phyloP scores from a whole-genome alignment of 2,113 vertebrate genomes.

The Brachionichthys hirsutus region DNA sequence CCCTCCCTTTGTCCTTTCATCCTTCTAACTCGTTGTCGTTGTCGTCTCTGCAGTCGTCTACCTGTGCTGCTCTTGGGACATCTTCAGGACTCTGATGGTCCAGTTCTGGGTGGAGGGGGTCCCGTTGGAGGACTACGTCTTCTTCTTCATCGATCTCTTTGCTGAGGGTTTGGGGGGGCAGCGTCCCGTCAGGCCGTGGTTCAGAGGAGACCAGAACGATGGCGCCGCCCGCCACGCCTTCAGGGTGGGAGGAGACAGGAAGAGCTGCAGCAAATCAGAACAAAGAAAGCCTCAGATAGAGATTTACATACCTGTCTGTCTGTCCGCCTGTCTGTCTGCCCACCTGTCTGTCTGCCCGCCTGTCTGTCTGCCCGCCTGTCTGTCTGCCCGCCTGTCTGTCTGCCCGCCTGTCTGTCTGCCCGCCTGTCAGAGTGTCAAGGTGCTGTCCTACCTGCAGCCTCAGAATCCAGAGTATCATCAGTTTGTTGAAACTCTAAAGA shows the following conservation, averaged over 20 bases:
- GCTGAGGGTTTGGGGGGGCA: constrained; percentile 78
- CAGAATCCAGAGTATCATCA: constrained; percentile 78
- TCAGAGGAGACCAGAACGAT: constrained; percentile 80
- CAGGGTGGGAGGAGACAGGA: constrained; percentile 70
- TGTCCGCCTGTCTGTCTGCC: background rate
- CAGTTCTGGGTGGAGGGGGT: constrained; percentile 76
- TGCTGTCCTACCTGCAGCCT: constrained; percentile 84
- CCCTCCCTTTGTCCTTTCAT: background rate
- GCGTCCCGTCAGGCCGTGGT: constrained; percentile 79
- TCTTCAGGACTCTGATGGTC: constrained; percentile 84
- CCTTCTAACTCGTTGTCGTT: background rate
- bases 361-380: background rate
- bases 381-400: background rate
- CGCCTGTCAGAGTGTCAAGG: constrained; percentile 82
- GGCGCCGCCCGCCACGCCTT: constrained; percentile 78
- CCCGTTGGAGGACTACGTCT: constrained; percentile 81
- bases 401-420: background rate
- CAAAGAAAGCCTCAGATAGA: no score
- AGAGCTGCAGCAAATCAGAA: no score
- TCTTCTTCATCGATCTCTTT: constrained; percentile 92
- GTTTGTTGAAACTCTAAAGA: constrained; percentile 79
- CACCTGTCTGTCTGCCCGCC: background rate
- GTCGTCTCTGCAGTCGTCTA: constrained; percentile 82
- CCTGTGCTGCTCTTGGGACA: constrained; percentile 82
- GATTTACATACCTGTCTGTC: background rate